phyloP scores from a whole-genome alignment of 23 tunicate species.

The Clavelina lepadiformis region DNA sequence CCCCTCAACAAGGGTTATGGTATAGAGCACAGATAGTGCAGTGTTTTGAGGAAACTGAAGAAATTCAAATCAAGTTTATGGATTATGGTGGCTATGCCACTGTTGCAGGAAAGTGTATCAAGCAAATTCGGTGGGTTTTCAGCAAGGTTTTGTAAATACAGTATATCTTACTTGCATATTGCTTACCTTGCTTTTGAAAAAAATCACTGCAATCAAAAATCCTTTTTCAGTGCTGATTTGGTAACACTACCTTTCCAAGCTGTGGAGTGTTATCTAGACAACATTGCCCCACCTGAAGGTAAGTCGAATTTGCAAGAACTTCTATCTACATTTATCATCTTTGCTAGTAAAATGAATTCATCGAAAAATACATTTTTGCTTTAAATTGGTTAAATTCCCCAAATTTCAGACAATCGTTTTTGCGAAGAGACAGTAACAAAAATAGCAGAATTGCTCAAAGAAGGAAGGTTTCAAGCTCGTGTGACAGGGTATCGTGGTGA shows the following conservation, averaged over 20 bases:
- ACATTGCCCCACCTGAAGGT: conserved; percentile 78
- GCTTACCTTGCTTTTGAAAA: background rate
- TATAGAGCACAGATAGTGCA: conserved; percentile 68
- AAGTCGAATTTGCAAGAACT: conserved; percentile 2
- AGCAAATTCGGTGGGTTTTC: conserved; percentile 50
- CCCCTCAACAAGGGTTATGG: conserved; percentile 65
- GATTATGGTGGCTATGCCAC: conserved; percentile 82
- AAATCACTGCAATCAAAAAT: too few species aligned
- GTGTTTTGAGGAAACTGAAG: conserved; percentile 41
- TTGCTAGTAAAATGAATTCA: too few species aligned
- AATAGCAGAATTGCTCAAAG: conserved; percentile 50
- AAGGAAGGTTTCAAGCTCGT: conserved; percentile 52
- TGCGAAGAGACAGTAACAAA: conserved; percentile 30
- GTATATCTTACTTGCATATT: background rate
- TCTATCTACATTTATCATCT: too few species aligned
- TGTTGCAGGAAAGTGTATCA: conserved; percentile 25
- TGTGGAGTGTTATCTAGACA: conserved; percentile 64
- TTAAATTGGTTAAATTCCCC: too few species aligned
- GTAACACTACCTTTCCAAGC: conserved; percentile 78
- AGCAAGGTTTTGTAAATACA: background rate
- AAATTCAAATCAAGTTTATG: conserved; percentile 56
- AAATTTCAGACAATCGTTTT: conserved; percentile 20
- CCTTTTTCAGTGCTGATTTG: conserved; percentile 61
- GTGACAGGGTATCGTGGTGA: conserved; percentile 53
- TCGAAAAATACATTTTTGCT: too few species aligned